Base-by-base conservation (phyloP, 2,888 invertebrate species). In the Sminthurinus aureus region DNA sequence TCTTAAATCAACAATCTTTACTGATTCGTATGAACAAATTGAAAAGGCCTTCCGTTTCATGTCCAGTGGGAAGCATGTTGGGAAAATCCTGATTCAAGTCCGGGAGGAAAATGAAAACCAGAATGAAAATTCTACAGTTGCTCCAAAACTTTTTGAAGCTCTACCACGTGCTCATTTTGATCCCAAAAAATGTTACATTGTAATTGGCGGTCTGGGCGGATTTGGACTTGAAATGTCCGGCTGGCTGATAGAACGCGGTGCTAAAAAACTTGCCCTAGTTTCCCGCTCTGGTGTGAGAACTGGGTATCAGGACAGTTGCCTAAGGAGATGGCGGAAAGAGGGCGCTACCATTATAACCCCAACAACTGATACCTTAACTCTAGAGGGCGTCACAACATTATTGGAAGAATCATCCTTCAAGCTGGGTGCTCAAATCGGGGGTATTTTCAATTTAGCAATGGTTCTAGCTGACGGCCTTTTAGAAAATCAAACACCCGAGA, bases 381-480 rank as follows among this genome's bases (percentile, higher is more conserved):
- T 20, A 18, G 50, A 51, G 11, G 58, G 11, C 0, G 83, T 79
- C 13, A 38, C 78, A 26, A 74, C 71, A 24, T 50, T 83, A 18
- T 22, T 83, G 20, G 1, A 67, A 11, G 52, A 58, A 38, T 38
- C 38, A 22, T 52, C n/a, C 0, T 20, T 92, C 77, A 26, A 2
- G 0, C 92, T 93, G 89, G 93, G 95, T 13, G 92, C 92, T n/a
- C 91, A 94, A 76, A 93, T 96, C 84, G 96, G 96, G 84, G 97
- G 94, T 87, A 94, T 99, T 84, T 98, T 98, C 92, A 97, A 99
- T 91, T 92, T 98, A 88, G 98, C 98, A 38, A 86, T 91, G 91
- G 98, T 93, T 24, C 87, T 92, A 73, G 89, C 89, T 84, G 92
- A 92, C 89, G 90, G 90, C 0, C 87, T 91, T 26, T 87, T 92